phyloP scores from a whole-genome alignment of 1,140 invertebrate genomes.

The Patella vulgata region DNA sequence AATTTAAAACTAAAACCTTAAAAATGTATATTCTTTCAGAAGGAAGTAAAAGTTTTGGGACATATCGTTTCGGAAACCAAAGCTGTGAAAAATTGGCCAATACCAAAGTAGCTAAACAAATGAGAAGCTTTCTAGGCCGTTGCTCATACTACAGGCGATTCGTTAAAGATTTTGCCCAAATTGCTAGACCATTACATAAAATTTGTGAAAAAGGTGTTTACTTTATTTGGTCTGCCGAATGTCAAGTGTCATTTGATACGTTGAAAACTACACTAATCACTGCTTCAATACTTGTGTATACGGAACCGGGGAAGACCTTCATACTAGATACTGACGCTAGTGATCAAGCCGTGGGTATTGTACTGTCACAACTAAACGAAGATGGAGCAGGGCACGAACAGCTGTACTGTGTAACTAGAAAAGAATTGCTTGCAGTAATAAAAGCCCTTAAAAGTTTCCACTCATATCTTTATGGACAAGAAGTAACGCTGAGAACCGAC shows the following conservation, averaged over 20 bases:
- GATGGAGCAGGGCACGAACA: conserved; percentile 59
- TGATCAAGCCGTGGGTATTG: conserved; percentile 42
- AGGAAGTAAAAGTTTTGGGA: no score
- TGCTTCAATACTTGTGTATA: conserved; percentile 28
- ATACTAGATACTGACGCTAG: conserved; percentile 45
- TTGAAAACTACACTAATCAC: conserved; percentile 28
- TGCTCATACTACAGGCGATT: conserved; percentile 32
- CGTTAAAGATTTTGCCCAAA: conserved; percentile 22
- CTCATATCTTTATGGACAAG: conserved; percentile 37
- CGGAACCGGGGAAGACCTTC: conserved; percentile 17
- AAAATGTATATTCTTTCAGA: no score
- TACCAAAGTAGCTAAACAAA: conserved; percentile 24
- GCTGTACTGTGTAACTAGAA: conserved; percentile 63
- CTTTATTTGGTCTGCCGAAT: conserved; percentile 30
- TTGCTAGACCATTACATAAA: conserved; percentile 30
- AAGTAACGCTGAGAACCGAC: conserved; percentile 40
- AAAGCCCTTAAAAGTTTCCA: conserved; percentile 29
- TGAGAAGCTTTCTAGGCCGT: conserved; percentile 33
- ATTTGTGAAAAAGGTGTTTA: conserved; percentile 16
- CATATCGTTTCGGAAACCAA: no score
- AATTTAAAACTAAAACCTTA: no score
- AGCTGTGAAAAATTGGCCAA: conserved; percentile 23
- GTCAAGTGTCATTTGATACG: conserved; percentile 27
- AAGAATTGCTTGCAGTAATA: conserved; percentile 44
- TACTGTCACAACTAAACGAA: conserved; percentile 45